phyloP scores from a whole-genome alignment of 2,888 invertebrate species.

The Ypsolopha scabrella region DNA sequence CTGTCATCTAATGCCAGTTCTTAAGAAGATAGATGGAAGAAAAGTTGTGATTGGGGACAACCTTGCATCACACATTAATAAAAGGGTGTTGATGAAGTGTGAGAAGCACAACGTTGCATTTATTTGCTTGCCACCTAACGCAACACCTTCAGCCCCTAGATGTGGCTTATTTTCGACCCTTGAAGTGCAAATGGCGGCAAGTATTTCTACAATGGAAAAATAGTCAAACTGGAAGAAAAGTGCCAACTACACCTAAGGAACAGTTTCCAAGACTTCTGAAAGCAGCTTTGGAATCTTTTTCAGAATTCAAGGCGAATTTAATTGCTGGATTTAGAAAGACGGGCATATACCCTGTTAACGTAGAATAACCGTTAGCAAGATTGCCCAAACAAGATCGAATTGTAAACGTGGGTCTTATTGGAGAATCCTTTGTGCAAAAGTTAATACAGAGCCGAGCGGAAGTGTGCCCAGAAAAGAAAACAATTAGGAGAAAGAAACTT shows the following conservation, averaged over 20 bases:
- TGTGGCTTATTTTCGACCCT: neutral
- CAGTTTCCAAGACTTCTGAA: neutral
- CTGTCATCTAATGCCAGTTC: neutral
- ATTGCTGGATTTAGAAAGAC: too few species aligned
- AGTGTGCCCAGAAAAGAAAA: neutral
- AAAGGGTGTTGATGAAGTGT: too few species aligned
- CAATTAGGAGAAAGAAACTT: neutral
- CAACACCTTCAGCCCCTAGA: neutral
- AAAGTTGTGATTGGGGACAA: conserved; percentile 3
- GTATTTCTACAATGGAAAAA: neutral
- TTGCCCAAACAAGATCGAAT: neutral
- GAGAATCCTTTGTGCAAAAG: neutral
- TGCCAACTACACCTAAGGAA: neutral
- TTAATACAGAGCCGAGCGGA: neutral
- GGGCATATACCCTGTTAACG: neutral
- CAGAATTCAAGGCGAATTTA: neutral
- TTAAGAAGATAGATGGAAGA: neutral
- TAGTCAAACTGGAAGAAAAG: neutral
- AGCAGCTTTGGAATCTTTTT: neutral
- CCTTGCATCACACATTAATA: conserved; percentile 1
- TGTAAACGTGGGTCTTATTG: neutral
- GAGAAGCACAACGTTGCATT: neutral
- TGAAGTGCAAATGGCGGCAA: neutral
- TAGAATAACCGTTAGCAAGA: neutral
- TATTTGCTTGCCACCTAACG: neutral